Evolutionary conservation across 53 echinoderm and acorn worm species (phyloP).

Genomic region (Crossaster papposus): DNA sequence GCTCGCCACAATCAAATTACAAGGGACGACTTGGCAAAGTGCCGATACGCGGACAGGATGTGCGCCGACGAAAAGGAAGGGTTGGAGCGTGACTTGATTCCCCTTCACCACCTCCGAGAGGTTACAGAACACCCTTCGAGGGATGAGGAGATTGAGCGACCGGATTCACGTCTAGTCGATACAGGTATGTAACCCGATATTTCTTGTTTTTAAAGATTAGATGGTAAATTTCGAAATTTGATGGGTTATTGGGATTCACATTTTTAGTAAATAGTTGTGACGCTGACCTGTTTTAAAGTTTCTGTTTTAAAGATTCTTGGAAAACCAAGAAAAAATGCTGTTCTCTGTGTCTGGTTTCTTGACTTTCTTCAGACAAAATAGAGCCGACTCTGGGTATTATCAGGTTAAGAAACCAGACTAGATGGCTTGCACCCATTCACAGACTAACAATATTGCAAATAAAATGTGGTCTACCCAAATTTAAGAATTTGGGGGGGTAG

Average conservation of each 20-base stretch:
- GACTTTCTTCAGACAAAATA: too few species aligned
- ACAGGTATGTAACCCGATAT: slow-evolving; percentile 17
- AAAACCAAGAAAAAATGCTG: too few species aligned
- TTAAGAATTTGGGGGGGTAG: too few species aligned
- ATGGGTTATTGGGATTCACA: neutral
- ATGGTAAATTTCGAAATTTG: neutral
- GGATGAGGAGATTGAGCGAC: slow-evolving; percentile 34
- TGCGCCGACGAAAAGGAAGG: slow-evolving; percentile 1
- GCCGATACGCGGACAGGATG: slow-evolving; percentile 9
- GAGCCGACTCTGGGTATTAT: too few species aligned
- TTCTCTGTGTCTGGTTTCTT: too few species aligned
- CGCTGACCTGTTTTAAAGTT: too few species aligned
- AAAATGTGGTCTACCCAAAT: too few species aligned
- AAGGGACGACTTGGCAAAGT: slow-evolving; percentile 5
- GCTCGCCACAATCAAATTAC: neutral
- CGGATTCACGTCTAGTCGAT: slow-evolving; percentile 36
- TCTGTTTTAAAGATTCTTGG: too few species aligned
- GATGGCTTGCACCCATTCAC: too few species aligned
- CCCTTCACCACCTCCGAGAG: slow-evolving; percentile 1
- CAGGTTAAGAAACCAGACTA: too few species aligned
- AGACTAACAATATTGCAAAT: too few species aligned
- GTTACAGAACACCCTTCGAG: slow-evolving; percentile 16
- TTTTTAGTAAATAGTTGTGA: too few species aligned
- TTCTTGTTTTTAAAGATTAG: neutral
- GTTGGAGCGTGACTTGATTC: neutral